Base-by-base conservation (phyloP, 2,113 vertebrate genomes). In the Rhinopomastus cyanomelas region DNA sequence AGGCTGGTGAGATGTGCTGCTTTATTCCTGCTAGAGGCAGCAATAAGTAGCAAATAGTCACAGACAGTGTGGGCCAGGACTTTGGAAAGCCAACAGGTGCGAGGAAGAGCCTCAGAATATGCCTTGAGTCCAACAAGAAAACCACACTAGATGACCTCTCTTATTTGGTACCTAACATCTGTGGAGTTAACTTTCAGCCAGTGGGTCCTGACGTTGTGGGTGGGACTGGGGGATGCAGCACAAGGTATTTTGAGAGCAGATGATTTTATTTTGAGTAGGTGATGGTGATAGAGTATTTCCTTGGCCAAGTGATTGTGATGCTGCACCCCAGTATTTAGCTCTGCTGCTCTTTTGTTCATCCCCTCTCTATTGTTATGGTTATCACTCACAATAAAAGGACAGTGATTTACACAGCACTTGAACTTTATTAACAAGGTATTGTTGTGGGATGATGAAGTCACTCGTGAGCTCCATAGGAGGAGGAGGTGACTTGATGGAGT, bases 331-430 rank as follows among this genome's bases (percentile, higher is more conserved):
- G 52, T 46, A 37, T 82, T 92, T 92, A 82, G 87, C 87, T 85
- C 37, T 56, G 20, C 37, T 66, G 29, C 48, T 73, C 46, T 89
- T 66, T 71, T 71, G 68, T 76, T 94, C 76, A 69, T 80, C 39
- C 82, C 60, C 79, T 66, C 27, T 56, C 85, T 91, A 88, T 92
- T 94, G 75, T 92, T 91, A 76, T 57, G 82, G 29, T 89, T 93
- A 92, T 93, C 73, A 48, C 59, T 87, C 73, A n/a, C 44, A 92
- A 29, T 83, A 85, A 94, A 93, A 89, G 27, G 36, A 19, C 49
- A 75, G 12, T 91, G 72, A 94, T 89, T 81, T 89, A 74, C 82
- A 88, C 83, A 93, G 89, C 52, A 80, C 32, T 65, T 81, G 67
- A 89, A 39, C 49, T 83, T 89, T 83, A 93, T 93, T 92, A 89